A percentile compares a stretch with the other conserved stretches of the same genome.
Conservation (phyloP, 2,113 vertebrate species). For the Megaptera novaeangliae region DNA sequence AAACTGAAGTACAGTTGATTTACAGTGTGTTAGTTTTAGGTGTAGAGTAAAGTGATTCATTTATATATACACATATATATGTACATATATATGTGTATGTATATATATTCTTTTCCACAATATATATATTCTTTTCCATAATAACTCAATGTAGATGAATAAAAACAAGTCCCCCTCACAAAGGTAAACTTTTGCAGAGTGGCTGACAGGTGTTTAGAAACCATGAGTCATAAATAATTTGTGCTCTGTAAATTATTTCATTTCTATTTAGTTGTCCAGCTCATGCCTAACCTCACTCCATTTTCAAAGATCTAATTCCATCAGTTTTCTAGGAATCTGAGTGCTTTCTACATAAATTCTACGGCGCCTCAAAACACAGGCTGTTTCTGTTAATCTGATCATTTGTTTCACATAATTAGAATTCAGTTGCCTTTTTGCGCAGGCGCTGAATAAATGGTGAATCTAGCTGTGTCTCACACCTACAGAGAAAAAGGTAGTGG, state of each 20-base stretch:
- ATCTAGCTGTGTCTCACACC: neutral
- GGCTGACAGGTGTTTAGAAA: neutral
- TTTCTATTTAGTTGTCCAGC: neutral
- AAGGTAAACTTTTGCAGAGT: neutral
- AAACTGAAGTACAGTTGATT: too few species aligned
- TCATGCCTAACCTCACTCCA: rapidly evolving
- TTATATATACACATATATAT: too few species aligned
- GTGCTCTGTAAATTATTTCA: neutral
- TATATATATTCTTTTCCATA: neutral
- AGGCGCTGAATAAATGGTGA: neutral
- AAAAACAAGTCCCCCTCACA: neutral
- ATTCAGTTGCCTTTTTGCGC: neutral
- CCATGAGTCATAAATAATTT: neutral
- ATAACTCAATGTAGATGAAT: neutral
- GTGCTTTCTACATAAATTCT: neutral
- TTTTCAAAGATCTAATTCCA: neutral
- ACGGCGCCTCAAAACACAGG: neutral
- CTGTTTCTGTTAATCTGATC: neutral
- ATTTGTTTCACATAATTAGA: neutral
- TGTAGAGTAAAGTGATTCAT: too few species aligned
- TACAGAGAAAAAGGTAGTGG: neutral
- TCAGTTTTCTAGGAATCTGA: neutral
- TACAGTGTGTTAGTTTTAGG: too few species aligned
- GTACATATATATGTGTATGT: too few species aligned
- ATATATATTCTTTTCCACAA: too few species aligned